These are phyloP conservation scores for Isoperla grammatica DNA, from an alignment of 2,888 invertebrate genomes.

Conservation along the genomic window DNA sequence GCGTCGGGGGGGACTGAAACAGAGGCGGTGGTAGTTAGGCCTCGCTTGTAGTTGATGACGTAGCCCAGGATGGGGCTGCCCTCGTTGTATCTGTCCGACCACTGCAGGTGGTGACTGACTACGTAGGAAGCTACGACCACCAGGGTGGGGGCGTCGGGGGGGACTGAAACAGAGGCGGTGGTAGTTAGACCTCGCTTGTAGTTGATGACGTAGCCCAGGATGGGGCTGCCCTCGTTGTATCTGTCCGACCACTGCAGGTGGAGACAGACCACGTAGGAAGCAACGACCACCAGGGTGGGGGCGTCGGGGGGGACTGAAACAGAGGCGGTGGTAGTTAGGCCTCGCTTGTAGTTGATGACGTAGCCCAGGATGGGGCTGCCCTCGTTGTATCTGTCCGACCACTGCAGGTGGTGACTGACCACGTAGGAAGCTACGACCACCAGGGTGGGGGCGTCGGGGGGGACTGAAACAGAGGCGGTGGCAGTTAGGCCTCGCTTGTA, in stretches of 20 bases:
- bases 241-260: conserved; percentile 77
- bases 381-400: conserved; percentile 75
- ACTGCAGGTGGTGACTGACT: conserved; percentile 74
- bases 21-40: conserved; percentile 43
- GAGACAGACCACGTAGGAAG: conserved; percentile 76
- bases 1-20: conserved; percentile 75
- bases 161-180: conserved; percentile 51
- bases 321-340: conserved; percentile 43
- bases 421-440: conserved; percentile 76
- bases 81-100: conserved; percentile 75
- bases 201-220: conserved; percentile 78
- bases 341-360: conserved; percentile 83
- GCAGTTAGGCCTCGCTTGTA: conserved; percentile 67
- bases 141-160: conserved; percentile 79
- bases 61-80: conserved; percentile 76
- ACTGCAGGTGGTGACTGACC: conserved; percentile 74
- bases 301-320: conserved; percentile 75
- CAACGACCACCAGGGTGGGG: conserved; percentile 72
- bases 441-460: conserved; percentile 79
- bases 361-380: conserved; percentile 76
- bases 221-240: conserved; percentile 75
- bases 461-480: conserved; percentile 51
- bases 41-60: conserved; percentile 83
- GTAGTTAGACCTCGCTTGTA: conserved; percentile 67
- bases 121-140: conserved; percentile 76